These are phyloP conservation scores for Tychaedon coryphoeus DNA, from an alignment of 2,113 vertebrate genomes.

Conservation along the genomic window DNA sequence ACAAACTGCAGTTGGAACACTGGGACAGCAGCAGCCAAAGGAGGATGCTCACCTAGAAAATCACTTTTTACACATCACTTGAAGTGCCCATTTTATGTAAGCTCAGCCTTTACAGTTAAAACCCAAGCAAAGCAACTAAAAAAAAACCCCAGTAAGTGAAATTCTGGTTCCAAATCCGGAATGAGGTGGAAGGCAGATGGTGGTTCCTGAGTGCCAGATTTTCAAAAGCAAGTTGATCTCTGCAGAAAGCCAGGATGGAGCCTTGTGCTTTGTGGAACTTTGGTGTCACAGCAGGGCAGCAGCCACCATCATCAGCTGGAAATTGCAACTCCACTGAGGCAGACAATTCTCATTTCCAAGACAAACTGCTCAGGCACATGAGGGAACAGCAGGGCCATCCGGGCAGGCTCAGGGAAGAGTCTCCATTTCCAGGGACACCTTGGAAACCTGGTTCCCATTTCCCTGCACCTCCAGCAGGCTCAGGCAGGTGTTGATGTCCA, in stretches of 20 bases:
- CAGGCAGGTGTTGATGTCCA: background rate
- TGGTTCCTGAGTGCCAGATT: background rate
- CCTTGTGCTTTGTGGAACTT: background rate
- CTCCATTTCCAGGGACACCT: background rate
- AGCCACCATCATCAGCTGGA: background rate
- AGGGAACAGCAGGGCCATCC: accelerated
- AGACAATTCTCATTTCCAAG: background rate
- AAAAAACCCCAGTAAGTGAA: background rate
- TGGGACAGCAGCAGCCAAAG: background rate
- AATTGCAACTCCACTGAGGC: background rate
- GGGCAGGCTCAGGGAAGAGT: background rate
- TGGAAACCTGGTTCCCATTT: background rate
- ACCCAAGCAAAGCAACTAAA: background rate
- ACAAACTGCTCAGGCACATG: accelerated
- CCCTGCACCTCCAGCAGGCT: background rate
- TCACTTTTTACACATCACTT: background rate
- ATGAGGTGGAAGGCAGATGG: background rate
- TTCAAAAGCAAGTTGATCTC: background rate
- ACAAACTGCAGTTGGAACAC: background rate
- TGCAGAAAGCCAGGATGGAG: background rate
- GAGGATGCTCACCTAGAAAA: background rate
- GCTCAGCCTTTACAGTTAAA: background rate
- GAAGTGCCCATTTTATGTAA: background rate
- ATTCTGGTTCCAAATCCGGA: background rate
- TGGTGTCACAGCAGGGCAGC: background rate